phyloP scores from a whole-genome alignment of 2,797 vertebrate genomes.

The Dipus sagitta region DNA sequence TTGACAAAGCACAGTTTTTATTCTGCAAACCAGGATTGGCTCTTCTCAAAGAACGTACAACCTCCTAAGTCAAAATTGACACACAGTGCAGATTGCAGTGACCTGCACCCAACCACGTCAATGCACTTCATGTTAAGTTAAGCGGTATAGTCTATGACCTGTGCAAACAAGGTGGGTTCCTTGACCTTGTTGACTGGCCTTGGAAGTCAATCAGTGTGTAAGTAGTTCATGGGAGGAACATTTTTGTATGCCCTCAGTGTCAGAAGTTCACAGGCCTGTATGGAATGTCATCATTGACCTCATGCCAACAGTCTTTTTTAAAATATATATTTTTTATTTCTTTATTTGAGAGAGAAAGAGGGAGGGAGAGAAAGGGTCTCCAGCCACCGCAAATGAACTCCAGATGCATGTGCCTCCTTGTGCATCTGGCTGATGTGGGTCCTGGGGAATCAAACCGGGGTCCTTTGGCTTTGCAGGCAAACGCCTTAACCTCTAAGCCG shows the following conservation, averaged over 20 bases:
- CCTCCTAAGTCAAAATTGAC: slow-evolving; percentile 3
- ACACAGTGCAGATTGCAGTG: not conserved
- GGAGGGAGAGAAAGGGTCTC: too few species aligned
- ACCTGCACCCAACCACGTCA: not conserved
- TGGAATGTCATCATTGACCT: not conserved
- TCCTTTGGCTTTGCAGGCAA: too few species aligned
- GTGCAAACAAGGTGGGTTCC: not conserved
- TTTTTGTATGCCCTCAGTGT: not conserved
- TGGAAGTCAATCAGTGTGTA: not conserved
- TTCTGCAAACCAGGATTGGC: not conserved
- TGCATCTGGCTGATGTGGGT: too few species aligned
- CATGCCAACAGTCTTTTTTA: not conserved
- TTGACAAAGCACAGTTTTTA: not conserved
- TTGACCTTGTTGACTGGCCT: not conserved
- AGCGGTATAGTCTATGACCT: not conserved
- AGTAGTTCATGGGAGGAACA: not conserved
- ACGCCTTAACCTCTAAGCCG: too few species aligned
- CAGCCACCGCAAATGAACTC: too few species aligned
- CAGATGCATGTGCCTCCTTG: too few species aligned
- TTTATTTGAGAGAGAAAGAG: too few species aligned
- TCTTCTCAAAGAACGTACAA: not conserved
- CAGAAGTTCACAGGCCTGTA: slow-evolving; percentile 22
- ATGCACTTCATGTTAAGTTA: not conserved
- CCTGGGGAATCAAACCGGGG: too few species aligned
- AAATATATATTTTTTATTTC: too few species aligned